Conservation (phyloP, 2,797 vertebrate species). For the Euphonia xanthogaster region DNA sequence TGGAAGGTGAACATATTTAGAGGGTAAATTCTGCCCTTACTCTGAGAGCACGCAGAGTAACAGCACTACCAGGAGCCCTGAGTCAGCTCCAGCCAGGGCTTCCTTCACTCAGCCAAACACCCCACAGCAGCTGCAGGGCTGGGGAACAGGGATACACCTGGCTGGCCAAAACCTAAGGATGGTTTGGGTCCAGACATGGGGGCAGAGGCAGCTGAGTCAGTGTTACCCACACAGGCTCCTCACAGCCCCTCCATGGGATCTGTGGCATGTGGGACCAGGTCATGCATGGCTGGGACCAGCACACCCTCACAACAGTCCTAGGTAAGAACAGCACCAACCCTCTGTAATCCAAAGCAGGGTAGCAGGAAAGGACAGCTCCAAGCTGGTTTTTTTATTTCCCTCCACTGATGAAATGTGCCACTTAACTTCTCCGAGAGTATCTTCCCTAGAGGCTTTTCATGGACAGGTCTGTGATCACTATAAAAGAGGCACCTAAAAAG, state of each 20-base stretch:
- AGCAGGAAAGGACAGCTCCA: background rate
- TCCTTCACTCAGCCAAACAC: background rate
- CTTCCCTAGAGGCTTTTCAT: background rate
- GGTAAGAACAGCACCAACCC: background rate
- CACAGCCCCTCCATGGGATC: rapidly evolving
- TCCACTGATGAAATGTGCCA: background rate
- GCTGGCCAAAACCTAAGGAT: background rate
- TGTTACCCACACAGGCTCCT: background rate
- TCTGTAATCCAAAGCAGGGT: background rate
- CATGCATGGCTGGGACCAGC: background rate
- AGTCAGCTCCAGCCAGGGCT: background rate
- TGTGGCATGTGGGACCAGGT: background rate
- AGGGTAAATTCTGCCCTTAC: background rate
- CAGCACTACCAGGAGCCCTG: background rate
- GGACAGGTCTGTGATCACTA: background rate
- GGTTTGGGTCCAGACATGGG: background rate
- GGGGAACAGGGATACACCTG: background rate
- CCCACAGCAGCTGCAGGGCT: background rate
- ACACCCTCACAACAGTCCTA: background rate
- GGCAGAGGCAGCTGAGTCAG: background rate
- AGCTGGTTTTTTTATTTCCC: background rate
- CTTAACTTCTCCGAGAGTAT: background rate
- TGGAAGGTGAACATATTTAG: background rate
- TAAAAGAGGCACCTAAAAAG: background rate
- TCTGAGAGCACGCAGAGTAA: background rate